A percentile compares a stretch with the other conserved stretches of the same genome.
Conservation (phyloP, 37 sponge, comb jelly and placozoan genomes). For the Ianthella basta region DNA sequence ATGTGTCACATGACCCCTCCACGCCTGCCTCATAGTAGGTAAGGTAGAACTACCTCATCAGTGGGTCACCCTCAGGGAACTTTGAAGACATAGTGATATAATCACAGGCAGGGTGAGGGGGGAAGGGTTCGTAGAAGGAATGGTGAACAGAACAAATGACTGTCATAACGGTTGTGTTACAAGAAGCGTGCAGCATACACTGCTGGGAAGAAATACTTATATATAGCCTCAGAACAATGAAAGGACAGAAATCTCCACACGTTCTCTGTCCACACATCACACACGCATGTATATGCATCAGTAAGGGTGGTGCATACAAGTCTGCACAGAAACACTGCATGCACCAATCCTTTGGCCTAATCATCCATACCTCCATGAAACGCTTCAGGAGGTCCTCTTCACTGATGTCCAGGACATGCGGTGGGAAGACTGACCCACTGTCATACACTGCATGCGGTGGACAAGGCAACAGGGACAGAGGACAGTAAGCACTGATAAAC, state of each 20-base stretch:
- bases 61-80: conserved; percentile 1
- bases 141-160: background rate
- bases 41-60: conserved; percentile 24
- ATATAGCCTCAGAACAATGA: too few relatives aligned
- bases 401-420: conserved; percentile 86
- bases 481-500: too few relatives aligned
- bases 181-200: too few relatives aligned
- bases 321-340: too few relatives aligned
- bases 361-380: conserved; percentile 59
- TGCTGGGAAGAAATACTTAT: too few relatives aligned
- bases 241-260: too few relatives aligned
- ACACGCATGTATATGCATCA: background rate
- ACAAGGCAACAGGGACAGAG: background rate
- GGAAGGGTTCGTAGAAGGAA: background rate
- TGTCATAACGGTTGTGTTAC: too few relatives aligned
- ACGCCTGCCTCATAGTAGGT: conserved; percentile 44
- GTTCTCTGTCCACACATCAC: too few relatives aligned
- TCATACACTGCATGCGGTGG: conserved; percentile 75
- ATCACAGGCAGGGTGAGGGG: conserved; percentile 36
- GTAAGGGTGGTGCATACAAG: background rate
- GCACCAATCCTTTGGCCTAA: too few relatives aligned
- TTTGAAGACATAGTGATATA: conserved; percentile 30
- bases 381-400: conserved; percentile 77
- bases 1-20: background rate
- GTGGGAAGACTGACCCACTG: conserved; percentile 85